Conservation (phyloP, 2,797 vertebrate species). For the Erethizon dorsatum region DNA sequence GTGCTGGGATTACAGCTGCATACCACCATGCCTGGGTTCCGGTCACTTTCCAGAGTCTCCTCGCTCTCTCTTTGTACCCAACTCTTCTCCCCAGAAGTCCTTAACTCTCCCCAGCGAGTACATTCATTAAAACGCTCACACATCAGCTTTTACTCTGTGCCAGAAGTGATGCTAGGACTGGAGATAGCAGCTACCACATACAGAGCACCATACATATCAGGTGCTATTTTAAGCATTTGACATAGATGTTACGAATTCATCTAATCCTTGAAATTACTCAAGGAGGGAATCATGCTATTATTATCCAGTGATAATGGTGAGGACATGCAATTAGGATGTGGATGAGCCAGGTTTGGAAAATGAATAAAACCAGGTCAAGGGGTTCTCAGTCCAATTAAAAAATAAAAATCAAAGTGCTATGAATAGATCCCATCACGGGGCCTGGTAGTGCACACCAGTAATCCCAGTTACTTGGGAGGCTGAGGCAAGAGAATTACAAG, state of each 20-base stretch:
- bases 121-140: not conserved
- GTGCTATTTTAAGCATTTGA: not conserved
- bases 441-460: not conserved
- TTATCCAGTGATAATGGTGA: not conserved
- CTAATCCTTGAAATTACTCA: not conserved
- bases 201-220: not conserved
- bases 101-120: not conserved
- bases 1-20: not conserved
- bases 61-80: not conserved
- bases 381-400: not conserved
- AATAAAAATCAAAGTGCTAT: not conserved
- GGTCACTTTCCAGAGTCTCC: not conserved
- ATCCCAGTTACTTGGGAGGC: not conserved
- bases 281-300: not conserved
- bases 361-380: conserved; percentile 38
- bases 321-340: not conserved
- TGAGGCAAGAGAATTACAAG: not conserved
- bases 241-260: not conserved
- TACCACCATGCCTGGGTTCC: not conserved
- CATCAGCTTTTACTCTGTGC: not conserved
- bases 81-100: not conserved
- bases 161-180: not conserved
- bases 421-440: not conserved
- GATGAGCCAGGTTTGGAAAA: conserved; percentile 21
- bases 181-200: not conserved